Base-by-base conservation (phyloP, 2,797 vertebrate genomes). In the Notoglanidium macrostoma region DNA sequence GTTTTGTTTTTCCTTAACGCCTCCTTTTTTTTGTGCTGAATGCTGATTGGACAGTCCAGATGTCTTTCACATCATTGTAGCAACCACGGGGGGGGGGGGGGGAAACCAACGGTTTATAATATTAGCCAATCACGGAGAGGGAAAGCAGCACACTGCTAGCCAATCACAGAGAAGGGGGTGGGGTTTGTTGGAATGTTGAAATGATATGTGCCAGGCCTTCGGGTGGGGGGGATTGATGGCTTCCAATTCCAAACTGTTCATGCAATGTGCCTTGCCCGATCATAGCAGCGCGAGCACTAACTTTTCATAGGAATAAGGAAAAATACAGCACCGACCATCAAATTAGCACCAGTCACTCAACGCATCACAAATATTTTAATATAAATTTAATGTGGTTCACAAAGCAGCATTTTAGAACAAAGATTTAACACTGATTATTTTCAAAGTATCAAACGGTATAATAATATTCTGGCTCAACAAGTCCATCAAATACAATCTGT, bases 1-100 rank as follows among this genome's bases (percentile, higher is more conserved):
- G 5, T 40, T n/a, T 8, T 9, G 1, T 1, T 0, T 1, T 51
- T 51, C 2, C 0, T 3, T 19, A 49, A 67, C n/a, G 19, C 5
- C 10, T 51, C 26, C 26, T 0, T 46, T 2, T n/a, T 44, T 12
- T 5, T 1, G 17, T 35, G 9, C 51, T 32, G 17, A n/a, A 26
- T 8, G 35, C 35, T 26, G 35, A 80, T 61, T 80, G 78, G 57
- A 61, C 11, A 44, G 10, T 19, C n/a, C 10, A 83, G 44, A 51
- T 35, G 44, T 82, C 35, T 11, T 65, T 49, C n/a, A 82, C 2
- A 12, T 49, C 40, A 59, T 19, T 74, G 23, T n/a, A 7, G 5
- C 12, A 11, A 11, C 51, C 29, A 32, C n/a, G 46, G 7, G 5
- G 2, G 6, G 7, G 2, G 6, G 7, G 10, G 1, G 15, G 21